These are phyloP conservation scores for Lamellibrachia columna DNA, from an alignment of 2,888 invertebrate species.

Conservation along the genomic window DNA sequence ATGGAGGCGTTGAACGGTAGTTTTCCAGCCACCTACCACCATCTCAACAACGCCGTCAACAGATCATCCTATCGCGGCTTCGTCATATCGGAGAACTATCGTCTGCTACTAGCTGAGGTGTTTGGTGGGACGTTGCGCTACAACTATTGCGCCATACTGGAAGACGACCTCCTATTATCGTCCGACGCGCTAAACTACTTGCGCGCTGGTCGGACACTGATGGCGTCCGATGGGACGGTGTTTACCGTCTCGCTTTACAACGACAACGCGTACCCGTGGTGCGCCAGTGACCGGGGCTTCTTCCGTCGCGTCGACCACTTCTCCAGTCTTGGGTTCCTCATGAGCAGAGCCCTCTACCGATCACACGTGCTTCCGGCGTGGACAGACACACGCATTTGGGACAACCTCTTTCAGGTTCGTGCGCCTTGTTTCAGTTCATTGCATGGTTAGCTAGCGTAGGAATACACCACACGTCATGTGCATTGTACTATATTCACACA, in stretches of 20 bases:
- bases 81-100: slow-evolving; percentile 10
- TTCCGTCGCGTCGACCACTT: slow-evolving; percentile 19
- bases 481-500: not conserved
- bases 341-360: not conserved
- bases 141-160: slow-evolving; percentile 17
- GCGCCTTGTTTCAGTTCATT: not conserved
- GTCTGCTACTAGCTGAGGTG: not conserved
- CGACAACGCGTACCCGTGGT: slow-evolving; percentile 22
- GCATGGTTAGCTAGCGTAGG: not conserved
- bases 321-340: slow-evolving; percentile 18
- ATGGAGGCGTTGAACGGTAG: not conserved
- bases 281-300: not conserved
- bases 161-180: slow-evolving; percentile 24
- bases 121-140: not conserved
- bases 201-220: not conserved
- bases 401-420: slow-evolving; percentile 1
- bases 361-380: not conserved
- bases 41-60: not conserved
- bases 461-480: not conserved
- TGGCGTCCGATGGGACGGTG: not conserved
- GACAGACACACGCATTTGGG: not conserved
- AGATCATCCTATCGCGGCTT: not conserved
- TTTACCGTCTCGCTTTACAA: slow-evolving; percentile 22
- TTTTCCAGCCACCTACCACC: not conserved
- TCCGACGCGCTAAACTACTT: slow-evolving; percentile 18